Evolutionary conservation across 2,888 invertebrate species (phyloP).

Genomic region (Nezara viridula): DNA sequence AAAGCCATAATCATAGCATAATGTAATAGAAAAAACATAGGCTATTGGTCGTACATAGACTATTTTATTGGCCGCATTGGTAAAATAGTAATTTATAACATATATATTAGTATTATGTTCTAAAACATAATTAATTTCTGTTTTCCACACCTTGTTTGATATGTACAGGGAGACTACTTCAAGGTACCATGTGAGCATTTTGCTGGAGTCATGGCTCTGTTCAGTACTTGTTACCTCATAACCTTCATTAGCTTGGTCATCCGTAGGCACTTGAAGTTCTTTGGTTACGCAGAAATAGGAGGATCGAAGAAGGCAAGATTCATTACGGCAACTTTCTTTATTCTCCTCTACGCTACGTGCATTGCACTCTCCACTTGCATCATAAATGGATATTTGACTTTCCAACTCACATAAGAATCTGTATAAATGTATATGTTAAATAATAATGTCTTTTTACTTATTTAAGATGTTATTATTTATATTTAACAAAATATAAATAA

Average conservation of each 20-base stretch:
- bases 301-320: conserved; percentile 70
- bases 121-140: not conserved
- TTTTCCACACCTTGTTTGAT: not conserved
- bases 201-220: conserved; percentile 68
- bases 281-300: conserved; percentile 73
- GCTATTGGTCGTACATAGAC: too few species aligned
- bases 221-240: conserved; percentile 70
- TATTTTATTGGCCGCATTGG: too few species aligned
- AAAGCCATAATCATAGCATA: too few species aligned
- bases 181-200: not conserved
- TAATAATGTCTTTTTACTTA: not conserved
- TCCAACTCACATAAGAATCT: not conserved
- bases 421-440: conserved; percentile 7
- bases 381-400: not conserved
- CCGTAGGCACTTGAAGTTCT: conserved; percentile 69
- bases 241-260: conserved; percentile 70
- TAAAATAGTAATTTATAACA: too few species aligned
- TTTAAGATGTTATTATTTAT: not conserved
- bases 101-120: too few species aligned
- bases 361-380: not conserved
- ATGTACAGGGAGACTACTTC: not conserved
- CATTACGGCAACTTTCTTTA: conserved; percentile 65
- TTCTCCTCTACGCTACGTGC: not conserved
- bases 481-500: not conserved
- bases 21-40: too few species aligned